phyloP scores from a whole-genome alignment of 2,113 vertebrate species.

The Todiramphus saurophagus region DNA sequence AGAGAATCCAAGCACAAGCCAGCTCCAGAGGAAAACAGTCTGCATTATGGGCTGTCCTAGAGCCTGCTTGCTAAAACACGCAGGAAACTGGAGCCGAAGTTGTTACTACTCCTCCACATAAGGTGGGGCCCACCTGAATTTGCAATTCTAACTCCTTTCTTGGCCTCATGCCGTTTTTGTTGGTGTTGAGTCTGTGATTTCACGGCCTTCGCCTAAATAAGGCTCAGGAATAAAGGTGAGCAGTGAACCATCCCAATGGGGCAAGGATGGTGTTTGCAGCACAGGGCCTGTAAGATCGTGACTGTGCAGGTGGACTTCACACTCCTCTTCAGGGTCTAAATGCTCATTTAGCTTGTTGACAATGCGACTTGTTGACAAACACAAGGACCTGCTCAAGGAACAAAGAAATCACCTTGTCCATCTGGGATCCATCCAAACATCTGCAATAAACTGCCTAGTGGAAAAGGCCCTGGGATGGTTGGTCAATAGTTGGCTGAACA shows the following conservation, averaged over 20 bases:
- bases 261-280: not conserved
- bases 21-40: not conserved
- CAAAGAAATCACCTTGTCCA: not conserved
- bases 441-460: not conserved
- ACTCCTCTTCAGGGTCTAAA: not conserved
- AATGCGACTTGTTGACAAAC: not conserved
- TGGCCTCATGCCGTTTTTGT: not conserved
- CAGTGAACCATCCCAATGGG: not conserved
- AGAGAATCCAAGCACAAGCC: not conserved
- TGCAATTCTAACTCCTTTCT: not conserved
- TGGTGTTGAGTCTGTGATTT: not conserved
- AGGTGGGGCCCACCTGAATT: conserved; percentile 1
- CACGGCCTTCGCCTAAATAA: not conserved
- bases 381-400: not conserved
- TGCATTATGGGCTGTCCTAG: not conserved
- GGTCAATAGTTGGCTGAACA: too few relatives aligned
- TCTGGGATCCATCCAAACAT: not conserved
- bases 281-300: accelerated
- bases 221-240: not conserved
- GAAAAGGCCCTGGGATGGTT: not conserved
- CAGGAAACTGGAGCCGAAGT: not conserved
- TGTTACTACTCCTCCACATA: not conserved
- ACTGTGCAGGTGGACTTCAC: not conserved
- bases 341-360: not conserved
- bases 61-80: not conserved